phyloP scores from a whole-genome alignment of 23 tunicate genomes.

The Botrylloides violaceus region DNA sequence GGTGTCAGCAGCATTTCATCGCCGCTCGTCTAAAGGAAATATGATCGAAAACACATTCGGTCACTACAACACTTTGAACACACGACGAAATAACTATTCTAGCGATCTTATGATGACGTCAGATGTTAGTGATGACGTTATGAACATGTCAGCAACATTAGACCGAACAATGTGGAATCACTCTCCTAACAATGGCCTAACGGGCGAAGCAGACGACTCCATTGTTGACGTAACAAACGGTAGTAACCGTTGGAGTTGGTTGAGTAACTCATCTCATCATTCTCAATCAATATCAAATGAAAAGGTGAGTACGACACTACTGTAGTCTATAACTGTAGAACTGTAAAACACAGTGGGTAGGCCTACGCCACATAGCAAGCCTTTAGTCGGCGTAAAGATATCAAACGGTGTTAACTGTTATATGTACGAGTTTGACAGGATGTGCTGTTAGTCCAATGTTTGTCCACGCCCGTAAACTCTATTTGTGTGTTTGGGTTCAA shows the following conservation, averaged over 20 bases:
- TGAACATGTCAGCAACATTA: neutral
- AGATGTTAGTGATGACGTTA: conserved; percentile 7
- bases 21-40: neutral
- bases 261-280: conserved; percentile 43
- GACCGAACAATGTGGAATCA: neutral
- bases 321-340: too few species aligned
- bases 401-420: too few species aligned
- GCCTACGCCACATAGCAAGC: too few species aligned
- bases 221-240: neutral
- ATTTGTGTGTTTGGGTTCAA: too few species aligned
- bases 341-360: too few species aligned
- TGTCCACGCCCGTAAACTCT: too few species aligned
- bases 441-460: too few species aligned
- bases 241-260: conserved; percentile 21
- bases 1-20: neutral
- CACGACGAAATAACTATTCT: neutral
- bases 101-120: conserved; percentile 25
- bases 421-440: too few species aligned
- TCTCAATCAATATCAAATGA: conserved; percentile 27
- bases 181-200: neutral
- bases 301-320: conserved; percentile 62
- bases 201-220: neutral
- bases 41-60: conserved; percentile 4
- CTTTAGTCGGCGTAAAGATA: too few species aligned
- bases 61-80: neutral